Evolutionary conservation across 1,140 invertebrate genomes (phyloP).

Genomic region (Proctacanthus coquilletti): DNA sequence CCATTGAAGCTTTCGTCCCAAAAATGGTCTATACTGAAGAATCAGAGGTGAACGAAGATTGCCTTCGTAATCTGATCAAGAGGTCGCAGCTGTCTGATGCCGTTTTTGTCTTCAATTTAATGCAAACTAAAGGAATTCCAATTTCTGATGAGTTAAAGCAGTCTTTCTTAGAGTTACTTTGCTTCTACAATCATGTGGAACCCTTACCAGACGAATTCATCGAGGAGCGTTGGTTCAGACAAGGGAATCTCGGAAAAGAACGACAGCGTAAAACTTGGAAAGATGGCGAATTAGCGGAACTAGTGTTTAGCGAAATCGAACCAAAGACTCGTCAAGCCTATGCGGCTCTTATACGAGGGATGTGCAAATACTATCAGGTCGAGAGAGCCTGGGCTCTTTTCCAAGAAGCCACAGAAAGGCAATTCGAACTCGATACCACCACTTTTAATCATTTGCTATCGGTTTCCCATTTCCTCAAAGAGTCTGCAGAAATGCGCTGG

Average conservation of each 20-base stretch:
- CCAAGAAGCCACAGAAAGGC: conserved; percentile 47
- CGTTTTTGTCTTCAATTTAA: conserved; percentile 51
- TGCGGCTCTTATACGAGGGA: conserved; percentile 53
- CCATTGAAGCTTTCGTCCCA: conserved; percentile 53
- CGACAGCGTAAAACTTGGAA: conserved; percentile 53
- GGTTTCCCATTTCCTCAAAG: conserved; percentile 39
- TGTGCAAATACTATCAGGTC: conserved; percentile 48
- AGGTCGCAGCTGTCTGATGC: conserved; percentile 50
- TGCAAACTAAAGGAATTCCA: conserved; percentile 41
- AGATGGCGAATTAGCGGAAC: conserved; percentile 47
- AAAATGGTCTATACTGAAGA: conserved; percentile 50
- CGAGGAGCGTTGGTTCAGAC: conserved; percentile 63
- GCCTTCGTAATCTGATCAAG: conserved; percentile 46
- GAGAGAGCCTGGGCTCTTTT: conserved; percentile 47
- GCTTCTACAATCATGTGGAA: conserved; percentile 63
- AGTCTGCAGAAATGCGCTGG: conserved; percentile 45
- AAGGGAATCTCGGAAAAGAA: conserved; percentile 33
- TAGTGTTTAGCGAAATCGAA: conserved; percentile 45
- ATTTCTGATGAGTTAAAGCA: conserved; percentile 47
- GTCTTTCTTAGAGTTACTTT: conserved; percentile 62
- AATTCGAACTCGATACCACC: conserved; percentile 41
- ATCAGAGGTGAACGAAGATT: conserved; percentile 37
- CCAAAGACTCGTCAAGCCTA: conserved; percentile 45
- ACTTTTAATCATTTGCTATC: conserved; percentile 58
- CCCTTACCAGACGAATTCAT: conserved; percentile 45